Percentiles rank a stretch among this genome's conserved stretches.
phyloP scores from a whole-genome alignment of 2,113 vertebrate species.

The Pseudopipra pipra region DNA sequence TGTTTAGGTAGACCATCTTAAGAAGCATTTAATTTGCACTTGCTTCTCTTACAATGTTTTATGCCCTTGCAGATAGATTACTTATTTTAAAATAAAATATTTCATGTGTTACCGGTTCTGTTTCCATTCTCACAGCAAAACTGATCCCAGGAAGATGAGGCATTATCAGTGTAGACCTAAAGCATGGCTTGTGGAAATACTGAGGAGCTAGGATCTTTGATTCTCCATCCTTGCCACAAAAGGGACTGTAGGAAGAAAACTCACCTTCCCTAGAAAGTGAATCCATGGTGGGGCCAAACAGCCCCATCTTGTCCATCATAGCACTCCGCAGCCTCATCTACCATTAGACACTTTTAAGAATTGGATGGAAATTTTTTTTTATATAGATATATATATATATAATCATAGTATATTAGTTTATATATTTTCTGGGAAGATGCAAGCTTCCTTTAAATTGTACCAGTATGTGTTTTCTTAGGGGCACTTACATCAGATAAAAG shows the following conservation, averaged over 20 bases:
- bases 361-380: background rate
- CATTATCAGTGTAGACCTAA: background rate
- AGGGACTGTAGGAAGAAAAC: background rate
- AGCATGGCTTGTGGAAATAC: background rate
- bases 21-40: background rate
- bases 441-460: background rate
- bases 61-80: background rate
- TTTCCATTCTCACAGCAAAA: background rate
- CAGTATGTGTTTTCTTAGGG: background rate
- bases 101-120: background rate
- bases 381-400: background rate
- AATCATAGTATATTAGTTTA: background rate
- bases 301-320: accelerated
- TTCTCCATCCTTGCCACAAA: background rate
- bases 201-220: background rate
- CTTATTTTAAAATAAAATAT: background rate
- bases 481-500: background rate
- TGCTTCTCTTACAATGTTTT: background rate
- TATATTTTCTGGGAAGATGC: background rate
- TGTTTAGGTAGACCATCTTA: background rate
- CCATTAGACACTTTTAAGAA: background rate
- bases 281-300: background rate
- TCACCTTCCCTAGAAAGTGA: background rate
- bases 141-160: background rate
- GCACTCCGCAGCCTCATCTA: background rate